phyloP scores from a whole-genome alignment of 1,140 invertebrate species.

The Sycophaga agraensis region DNA sequence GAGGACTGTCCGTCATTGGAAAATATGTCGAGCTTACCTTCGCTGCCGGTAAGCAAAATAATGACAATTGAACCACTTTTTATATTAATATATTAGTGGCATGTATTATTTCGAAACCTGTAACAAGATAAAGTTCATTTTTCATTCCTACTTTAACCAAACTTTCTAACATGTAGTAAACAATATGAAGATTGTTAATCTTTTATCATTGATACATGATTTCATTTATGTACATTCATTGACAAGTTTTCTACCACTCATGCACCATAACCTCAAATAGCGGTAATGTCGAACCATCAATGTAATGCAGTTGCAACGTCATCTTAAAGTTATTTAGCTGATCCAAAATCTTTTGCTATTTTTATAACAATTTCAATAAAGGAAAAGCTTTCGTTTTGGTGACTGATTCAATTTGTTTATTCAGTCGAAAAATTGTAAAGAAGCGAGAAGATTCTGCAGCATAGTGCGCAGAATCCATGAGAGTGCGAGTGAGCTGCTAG shows the following conservation, averaged over 20 bases:
- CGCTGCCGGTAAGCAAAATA: conserved; percentile 18
- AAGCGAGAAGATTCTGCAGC: background rate
- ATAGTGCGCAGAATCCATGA: conserved; percentile 11
- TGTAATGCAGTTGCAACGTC: too few relatives aligned
- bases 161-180: background rate
- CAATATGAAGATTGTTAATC: background rate
- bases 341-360: too few relatives aligned
- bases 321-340: too few relatives aligned
- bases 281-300: too few relatives aligned
- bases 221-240: background rate
- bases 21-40: conserved; percentile 23
- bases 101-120: background rate
- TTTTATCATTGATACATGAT: background rate
- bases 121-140: background rate
- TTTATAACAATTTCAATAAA: too few relatives aligned
- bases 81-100: background rate
- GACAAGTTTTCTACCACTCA: too few relatives aligned
- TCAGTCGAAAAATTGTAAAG: background rate
- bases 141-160: background rate
- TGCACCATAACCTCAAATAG: too few relatives aligned
- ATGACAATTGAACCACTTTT: background rate
- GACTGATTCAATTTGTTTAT: background rate
- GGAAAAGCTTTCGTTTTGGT: background rate
- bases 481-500: too few relatives aligned
- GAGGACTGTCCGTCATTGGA: background rate